Percentiles rank a stretch among this genome's conserved stretches.
phyloP scores from a whole-genome alignment of 2,797 vertebrate species.

The Anisognathus igniventris region DNA sequence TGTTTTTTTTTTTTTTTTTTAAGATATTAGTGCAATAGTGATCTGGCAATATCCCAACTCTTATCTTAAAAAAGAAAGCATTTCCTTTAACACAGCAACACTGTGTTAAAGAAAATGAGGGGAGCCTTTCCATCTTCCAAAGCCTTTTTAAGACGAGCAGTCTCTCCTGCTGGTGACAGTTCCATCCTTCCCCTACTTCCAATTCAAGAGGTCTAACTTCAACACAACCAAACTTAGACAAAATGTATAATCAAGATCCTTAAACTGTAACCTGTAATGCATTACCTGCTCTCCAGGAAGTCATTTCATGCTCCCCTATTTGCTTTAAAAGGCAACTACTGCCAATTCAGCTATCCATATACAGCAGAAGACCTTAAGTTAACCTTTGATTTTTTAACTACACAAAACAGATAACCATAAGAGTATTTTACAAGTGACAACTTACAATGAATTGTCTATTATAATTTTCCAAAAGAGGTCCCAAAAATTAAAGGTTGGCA shows the following conservation, averaged over 20 bases:
- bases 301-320: not conserved
- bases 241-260: not conserved
- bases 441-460: not conserved
- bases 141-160: not conserved
- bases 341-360: not conserved
- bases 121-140: not conserved
- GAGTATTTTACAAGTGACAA: not conserved
- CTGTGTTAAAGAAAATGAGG: not conserved
- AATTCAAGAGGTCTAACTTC: not conserved
- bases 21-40: not conserved
- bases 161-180: not conserved
- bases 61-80: not conserved
- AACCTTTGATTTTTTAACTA: not conserved
- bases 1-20: not conserved
- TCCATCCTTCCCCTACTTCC: not conserved
- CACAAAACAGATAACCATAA: not conserved
- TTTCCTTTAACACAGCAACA: not conserved
- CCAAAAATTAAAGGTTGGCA: not conserved
- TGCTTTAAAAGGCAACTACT: not conserved
- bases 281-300: not conserved
- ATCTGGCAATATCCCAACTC: not conserved
- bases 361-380: not conserved
- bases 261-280: not conserved
- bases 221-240: not conserved
- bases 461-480: not conserved